Conservation (phyloP, 2,888 invertebrate genomes). For the Brassicogethes aeneus region DNA sequence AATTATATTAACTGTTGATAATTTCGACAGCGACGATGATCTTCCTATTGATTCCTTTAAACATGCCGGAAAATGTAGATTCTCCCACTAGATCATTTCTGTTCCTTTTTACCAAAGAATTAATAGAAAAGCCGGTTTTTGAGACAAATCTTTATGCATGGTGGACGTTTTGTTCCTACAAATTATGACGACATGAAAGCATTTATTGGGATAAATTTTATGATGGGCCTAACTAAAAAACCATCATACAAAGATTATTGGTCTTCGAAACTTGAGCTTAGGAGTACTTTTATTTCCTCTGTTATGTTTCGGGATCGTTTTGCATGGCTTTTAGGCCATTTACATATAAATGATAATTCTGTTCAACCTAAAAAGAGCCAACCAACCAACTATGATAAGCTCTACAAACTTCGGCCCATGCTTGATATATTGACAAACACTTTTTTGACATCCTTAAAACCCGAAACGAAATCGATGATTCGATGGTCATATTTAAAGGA, state of each 20-base stretch:
- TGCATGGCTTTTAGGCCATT: slow-evolving; percentile 3
- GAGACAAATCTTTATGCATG: background rate
- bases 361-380: slow-evolving; percentile 5
- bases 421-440: background rate
- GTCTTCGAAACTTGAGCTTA: slow-evolving; percentile 3
- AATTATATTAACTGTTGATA: background rate
- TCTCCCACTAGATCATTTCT: background rate
- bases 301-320: slow-evolving; percentile 5
- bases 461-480: slow-evolving; percentile 3
- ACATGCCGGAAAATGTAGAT: background rate
- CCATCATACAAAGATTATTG: slow-evolving; percentile 6
- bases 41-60: background rate
- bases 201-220: slow-evolving; percentile 3
- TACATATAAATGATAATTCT: slow-evolving; percentile 7
- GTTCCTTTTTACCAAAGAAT: background rate
- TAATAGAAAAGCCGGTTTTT: background rate
- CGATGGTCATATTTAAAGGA: slow-evolving; percentile 4
- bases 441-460: background rate
- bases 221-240: slow-evolving; percentile 2
- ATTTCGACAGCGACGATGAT: background rate
- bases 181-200: slow-evolving; percentile 3
- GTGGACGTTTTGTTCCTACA: background rate
- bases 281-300: slow-evolving; percentile 4
- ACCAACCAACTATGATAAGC: no score
- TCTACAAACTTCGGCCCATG: slow-evolving; percentile 6